Conservation (phyloP, 2,888 invertebrate genomes). For the Uloborus plumipes region DNA sequence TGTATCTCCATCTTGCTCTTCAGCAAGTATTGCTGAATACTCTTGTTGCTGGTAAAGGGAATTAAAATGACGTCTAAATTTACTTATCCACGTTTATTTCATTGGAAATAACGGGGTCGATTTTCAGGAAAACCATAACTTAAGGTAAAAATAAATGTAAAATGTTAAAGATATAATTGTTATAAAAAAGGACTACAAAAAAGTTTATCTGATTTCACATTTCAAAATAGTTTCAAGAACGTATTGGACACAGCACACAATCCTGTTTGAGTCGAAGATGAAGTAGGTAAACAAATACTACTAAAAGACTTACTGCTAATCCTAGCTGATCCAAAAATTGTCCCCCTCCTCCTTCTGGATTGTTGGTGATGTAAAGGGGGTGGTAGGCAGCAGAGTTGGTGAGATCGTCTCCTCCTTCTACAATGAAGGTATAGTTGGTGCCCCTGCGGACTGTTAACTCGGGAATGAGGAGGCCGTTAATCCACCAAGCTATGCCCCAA, state of each 20-base stretch:
- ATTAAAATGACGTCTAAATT: too few species aligned
- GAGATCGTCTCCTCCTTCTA: constrained; percentile 87
- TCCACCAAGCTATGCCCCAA: constrained; percentile 94
- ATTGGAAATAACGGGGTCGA: too few species aligned
- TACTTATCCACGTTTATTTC: too few species aligned
- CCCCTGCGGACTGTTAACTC: constrained; percentile 90
- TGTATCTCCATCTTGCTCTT: too few species aligned
- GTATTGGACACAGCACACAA: not conserved
- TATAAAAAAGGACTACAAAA: not conserved
- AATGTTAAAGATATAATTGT: too few species aligned
- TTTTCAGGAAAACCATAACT: too few species aligned
- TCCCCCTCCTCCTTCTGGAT: constrained; percentile 86
- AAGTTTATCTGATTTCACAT: not conserved
- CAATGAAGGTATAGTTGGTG: constrained; percentile 85
- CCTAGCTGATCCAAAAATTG: constrained; percentile 81
- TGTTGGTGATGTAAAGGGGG: constrained; percentile 92
- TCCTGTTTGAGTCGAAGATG: too few species aligned
- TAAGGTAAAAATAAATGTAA: too few species aligned
- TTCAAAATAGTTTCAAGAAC: not conserved
- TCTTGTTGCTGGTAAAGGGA: too few species aligned
- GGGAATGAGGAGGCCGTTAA: constrained; percentile 90
- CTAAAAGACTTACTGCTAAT: constrained; percentile 68
- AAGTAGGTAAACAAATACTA: not conserved
- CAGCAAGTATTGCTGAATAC: too few species aligned
- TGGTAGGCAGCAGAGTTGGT: constrained; percentile 88